Evolutionary conservation across 2,888 invertebrate species (phyloP).

Genomic region (Synergus gifuensis): DNA sequence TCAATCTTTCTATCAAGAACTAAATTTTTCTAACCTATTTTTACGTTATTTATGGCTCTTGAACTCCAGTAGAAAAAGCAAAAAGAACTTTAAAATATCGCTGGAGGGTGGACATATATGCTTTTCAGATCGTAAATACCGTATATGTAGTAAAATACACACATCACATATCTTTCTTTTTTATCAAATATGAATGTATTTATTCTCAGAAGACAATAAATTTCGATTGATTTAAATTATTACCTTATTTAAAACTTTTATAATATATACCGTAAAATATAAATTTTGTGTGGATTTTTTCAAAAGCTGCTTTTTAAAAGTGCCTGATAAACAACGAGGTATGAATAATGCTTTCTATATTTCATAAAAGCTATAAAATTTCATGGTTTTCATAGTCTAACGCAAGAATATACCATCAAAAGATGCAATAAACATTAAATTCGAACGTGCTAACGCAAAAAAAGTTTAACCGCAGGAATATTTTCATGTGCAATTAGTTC

Average conservation of each 20-base stretch:
- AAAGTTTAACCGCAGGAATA: background rate
- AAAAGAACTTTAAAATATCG: constrained; percentile 11
- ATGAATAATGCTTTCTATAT: constrained; percentile 4
- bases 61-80: background rate
- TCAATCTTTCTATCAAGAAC: background rate
- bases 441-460: background rate
- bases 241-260: background rate
- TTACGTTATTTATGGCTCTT: constrained; percentile 4
- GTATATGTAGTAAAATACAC: background rate
- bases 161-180: background rate
- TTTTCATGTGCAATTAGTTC: background rate
- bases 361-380: constrained; percentile 20
- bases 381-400: background rate
- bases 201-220: background rate
- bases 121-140: background rate
- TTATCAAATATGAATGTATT: background rate
- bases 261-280: background rate
- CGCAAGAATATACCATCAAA: background rate
- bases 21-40: background rate
- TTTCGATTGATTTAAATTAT: background rate
- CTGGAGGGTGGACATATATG: background rate
- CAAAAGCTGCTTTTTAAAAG: background rate
- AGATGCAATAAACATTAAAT: constrained; percentile 7
- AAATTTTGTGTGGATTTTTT: background rate
- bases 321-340: background rate